Base-by-base conservation (phyloP, 2,113 vertebrate species). In the Saiga tatarica region DNA sequence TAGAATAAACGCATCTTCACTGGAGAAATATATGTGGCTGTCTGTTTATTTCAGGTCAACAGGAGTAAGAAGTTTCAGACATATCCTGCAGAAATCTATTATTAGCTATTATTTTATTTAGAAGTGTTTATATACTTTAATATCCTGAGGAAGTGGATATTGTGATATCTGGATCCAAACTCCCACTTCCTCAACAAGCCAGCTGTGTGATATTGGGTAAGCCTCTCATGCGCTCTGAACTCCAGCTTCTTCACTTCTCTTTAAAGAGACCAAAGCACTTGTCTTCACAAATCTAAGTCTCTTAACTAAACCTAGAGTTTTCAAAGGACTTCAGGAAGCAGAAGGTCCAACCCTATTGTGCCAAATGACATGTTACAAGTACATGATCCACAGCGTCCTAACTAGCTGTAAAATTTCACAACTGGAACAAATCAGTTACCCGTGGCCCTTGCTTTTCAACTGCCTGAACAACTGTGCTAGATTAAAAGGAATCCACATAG, bases 351-450 rank as follows among this genome's bases (percentile, higher is more conserved):
- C 25, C 16, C 30, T 26, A 71, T 13, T 87, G 10, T 39, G 57
- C 47, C 78, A 89, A 79, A 94, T 87, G 55, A 98, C 78, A 5
- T 57, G 28, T 79, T 79, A 67, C 7, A 83, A 79, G 23, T 55
- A 55, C 9, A 60, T 42, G 21, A 94, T 2, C 33, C 21, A 57
- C 15, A 55, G 67, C 26, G 33, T 92, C 71, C 42, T 57, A 39
- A 52, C 26, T 25, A 79, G 33, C n/a, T 96, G 82, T 91, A 74
- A 90, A 97, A 94, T 92, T 83, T 33, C 57, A 89, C 71, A 39
- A 0, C 1, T 89, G 71, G 15, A 95, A 84, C 50, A 78, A 88
- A 82, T 84, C 30, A 59, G 52, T 59, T 17, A 50, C 50, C 47
- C 78, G 86, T 52, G 50, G 50, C 57, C 13, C 52, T 96, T 79